These are phyloP conservation scores for Julus scanicus DNA, from an alignment of 2,888 invertebrate genomes.

Conservation along the genomic window DNA sequence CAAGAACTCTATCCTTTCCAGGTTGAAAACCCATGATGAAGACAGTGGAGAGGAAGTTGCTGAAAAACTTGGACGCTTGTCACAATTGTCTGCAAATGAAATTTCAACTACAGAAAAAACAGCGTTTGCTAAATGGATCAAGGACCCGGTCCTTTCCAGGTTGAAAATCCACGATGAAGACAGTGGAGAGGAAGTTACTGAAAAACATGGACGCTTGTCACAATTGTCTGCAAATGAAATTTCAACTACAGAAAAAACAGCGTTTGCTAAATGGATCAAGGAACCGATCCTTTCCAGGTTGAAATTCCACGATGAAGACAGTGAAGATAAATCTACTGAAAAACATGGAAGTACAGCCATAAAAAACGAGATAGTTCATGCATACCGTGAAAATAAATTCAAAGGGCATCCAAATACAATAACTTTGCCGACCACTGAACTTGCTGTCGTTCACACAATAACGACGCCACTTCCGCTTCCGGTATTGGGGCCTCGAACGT, in stretches of 20 bases:
- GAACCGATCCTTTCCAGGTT: background rate
- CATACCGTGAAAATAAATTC: no score
- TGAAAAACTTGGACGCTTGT: background rate
- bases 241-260: background rate
- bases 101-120: background rate
- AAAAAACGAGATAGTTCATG: no score
- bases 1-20: background rate
- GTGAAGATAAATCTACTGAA: background rate
- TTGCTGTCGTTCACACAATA: no score
- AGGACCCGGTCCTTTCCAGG: background rate
- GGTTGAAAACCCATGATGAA: background rate
- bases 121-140: background rate
- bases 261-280: background rate
- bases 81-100: background rate
- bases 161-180: background rate
- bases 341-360: no score
- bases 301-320: background rate
- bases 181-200: background rate
- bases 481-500: no score
- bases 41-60: background rate
- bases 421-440: no score
- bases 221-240: background rate
- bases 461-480: no score
- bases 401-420: no score
- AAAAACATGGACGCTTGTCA: background rate